Evolutionary conservation across 2,113 vertebrate genomes (phyloP), one percentile per base, ranked within the genome.

Genomic region (Proterorhinus semilunaris): DNA sequence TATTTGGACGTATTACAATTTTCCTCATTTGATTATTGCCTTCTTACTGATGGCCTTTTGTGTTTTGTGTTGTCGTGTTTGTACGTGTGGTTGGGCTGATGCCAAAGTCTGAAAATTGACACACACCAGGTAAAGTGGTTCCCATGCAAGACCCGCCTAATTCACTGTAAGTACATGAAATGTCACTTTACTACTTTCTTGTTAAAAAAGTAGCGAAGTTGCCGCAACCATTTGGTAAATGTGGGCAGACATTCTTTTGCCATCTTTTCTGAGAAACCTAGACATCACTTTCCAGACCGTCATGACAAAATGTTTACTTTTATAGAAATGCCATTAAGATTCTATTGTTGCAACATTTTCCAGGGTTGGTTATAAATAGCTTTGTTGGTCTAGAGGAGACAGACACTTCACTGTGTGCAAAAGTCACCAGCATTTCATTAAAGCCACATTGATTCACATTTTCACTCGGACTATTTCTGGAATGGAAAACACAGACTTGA

Each of bases 401-500:
- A 61, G 58, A n/a, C 42, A 1, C 10, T 61, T 61, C 10, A 36
- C 55, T 43, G 55, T 43, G 58, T 42, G 49, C n/a, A 61, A 61
- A 61, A 44, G 42, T 61, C 58, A 43, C 58, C 58, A 2, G n/a
- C 12, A 15, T 44, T 44, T 61, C 58, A 44, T 61, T 61, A 61
- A 63, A 63, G 45, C 61, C 61, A 63, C 44, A 63, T 21, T 17
- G 61, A 63, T 48, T 48, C 61, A 47, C 10, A 46, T 48, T 47
- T 63, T 62, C 45, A 45, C 8, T 17, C 12, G 2, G 13, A 16
- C 13, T 63, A 46, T 63, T 63, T 48, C 8, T 15, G 44, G 43
- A 10, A 59, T 6, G 7, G 46, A 36, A 58, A 12, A 46, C 50
- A 51, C 58, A 10, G 42, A 55, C 54, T 43, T 66, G 7, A 53